Evolutionary conservation across 2,888 invertebrate genomes (phyloP).

Genomic region (Stenoptilia bipunctidactyla): DNA sequence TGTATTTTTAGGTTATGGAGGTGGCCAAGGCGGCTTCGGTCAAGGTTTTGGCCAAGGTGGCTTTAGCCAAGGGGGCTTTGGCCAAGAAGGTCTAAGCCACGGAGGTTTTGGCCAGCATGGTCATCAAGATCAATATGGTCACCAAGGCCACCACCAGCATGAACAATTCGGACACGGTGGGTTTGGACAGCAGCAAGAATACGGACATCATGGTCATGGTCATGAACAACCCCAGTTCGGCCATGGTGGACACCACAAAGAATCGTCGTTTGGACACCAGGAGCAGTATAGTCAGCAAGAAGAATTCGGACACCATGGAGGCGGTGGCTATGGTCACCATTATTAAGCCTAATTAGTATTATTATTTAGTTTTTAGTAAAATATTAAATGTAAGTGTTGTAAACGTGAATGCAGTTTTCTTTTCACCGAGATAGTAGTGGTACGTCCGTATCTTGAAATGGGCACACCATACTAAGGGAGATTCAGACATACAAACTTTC

Average conservation of each 20-base stretch:
- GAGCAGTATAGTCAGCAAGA: too few relatives aligned
- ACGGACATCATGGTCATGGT: background rate
- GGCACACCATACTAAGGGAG: too few relatives aligned
- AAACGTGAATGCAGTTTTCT: too few relatives aligned
- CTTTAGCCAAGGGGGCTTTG: background rate
- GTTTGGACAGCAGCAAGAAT: background rate
- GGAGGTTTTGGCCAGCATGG: slow-evolving; percentile 6
- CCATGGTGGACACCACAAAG: too few relatives aligned
- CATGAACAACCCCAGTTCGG: background rate
- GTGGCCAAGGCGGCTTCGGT: slow-evolving; percentile 6
- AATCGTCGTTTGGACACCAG: too few relatives aligned
- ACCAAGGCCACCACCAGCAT: slow-evolving; percentile 3
- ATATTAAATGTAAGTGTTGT: too few relatives aligned
- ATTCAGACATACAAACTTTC: too few relatives aligned
- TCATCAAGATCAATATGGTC: slow-evolving; percentile 5
- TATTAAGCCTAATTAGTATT: too few relatives aligned
- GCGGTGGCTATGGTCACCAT: too few relatives aligned
- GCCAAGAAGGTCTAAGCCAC: background rate
- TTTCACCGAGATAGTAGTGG: too few relatives aligned
- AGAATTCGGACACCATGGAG: background rate
- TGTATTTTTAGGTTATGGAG: slow-evolving; percentile 3
- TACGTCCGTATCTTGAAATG: too few relatives aligned
- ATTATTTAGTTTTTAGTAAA: too few relatives aligned
- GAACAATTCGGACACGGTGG: slow-evolving; percentile 4
- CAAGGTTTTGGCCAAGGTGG: background rate